Conservation (phyloP, 1,140 invertebrate species). For the Drosophila carrolli region DNA sequence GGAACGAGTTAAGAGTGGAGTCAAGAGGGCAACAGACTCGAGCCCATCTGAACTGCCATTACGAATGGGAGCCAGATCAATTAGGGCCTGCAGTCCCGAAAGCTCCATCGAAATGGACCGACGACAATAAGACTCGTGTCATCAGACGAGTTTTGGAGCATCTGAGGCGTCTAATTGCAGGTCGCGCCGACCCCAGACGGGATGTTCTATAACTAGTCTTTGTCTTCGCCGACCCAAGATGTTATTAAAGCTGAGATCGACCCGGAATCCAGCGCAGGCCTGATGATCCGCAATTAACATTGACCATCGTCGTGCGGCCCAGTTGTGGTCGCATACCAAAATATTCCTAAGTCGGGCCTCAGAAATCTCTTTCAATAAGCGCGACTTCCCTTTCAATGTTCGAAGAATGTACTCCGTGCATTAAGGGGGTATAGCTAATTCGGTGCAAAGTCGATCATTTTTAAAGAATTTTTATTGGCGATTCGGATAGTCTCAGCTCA, state of each 20-base stretch:
- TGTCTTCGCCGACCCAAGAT: constrained; percentile 37
- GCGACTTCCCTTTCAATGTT: background rate
- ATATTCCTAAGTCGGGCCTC: background rate
- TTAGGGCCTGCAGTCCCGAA: constrained; percentile 1
- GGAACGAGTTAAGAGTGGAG: background rate
- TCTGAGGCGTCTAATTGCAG: constrained; percentile 55
- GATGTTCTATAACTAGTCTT: constrained; percentile 33
- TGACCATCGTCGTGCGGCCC: constrained; percentile 16
- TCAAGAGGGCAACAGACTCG: background rate
- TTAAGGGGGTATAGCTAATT: background rate
- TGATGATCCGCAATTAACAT: constrained; percentile 44
- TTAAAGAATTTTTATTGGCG: no score
- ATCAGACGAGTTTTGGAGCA: constrained; percentile 25
- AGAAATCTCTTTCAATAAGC: background rate
- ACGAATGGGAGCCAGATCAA: constrained; percentile 16
- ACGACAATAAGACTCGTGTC: constrained; percentile 58
- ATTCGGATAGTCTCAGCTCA: no score
- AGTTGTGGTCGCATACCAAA: constrained; percentile 34
- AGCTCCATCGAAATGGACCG: constrained; percentile 15
- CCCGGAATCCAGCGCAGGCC: constrained; percentile 2
- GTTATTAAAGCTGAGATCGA: constrained; percentile 38
- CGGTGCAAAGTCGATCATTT: no score
- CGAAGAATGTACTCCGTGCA: background rate
- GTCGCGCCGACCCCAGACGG: constrained; percentile 31
- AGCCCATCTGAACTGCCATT: constrained; percentile 22